A percentile compares a stretch with the other conserved stretches of the same genome.
Conservation (phyloP, 1,140 invertebrate genomes). For the Araneus ventricosus region DNA sequence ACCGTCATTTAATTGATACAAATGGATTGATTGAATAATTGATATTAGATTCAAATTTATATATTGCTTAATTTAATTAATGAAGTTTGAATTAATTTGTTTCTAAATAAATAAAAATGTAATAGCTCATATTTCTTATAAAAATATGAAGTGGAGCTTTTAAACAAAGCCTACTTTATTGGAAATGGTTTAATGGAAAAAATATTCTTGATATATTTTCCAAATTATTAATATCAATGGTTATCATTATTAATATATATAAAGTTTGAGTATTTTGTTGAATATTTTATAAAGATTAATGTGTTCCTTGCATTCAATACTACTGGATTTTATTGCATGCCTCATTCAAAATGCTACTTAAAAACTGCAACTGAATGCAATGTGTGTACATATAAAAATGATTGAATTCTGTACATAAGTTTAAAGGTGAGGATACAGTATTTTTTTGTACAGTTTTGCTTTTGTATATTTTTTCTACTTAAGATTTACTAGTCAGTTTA, state of each 20-base stretch:
- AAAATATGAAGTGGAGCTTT: too few relatives aligned
- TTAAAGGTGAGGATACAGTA: not conserved
- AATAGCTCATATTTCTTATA: too few relatives aligned
- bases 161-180: too few relatives aligned
- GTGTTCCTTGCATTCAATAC: not conserved
- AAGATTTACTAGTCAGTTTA: conserved; percentile 25
- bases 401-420: not conserved
- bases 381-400: not conserved
- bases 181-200: not conserved
- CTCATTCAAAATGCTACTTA: not conserved
- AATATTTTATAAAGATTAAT: not conserved
- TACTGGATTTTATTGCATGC: not conserved
- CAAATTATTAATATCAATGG: too few relatives aligned
- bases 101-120: too few relatives aligned
- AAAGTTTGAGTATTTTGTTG: not conserved
- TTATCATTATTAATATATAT: not conserved
- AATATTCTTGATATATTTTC: not conserved
- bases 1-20: too few relatives aligned
- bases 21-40: too few relatives aligned
- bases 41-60: too few relatives aligned
- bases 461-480: conserved; percentile 27
- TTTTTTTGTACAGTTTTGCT: conserved; percentile 7
- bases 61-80: too few relatives aligned
- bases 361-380: not conserved
- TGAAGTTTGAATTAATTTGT: too few relatives aligned